phyloP scores from a whole-genome alignment of 2,797 vertebrate species.

The Pantherophis vulpinus region DNA sequence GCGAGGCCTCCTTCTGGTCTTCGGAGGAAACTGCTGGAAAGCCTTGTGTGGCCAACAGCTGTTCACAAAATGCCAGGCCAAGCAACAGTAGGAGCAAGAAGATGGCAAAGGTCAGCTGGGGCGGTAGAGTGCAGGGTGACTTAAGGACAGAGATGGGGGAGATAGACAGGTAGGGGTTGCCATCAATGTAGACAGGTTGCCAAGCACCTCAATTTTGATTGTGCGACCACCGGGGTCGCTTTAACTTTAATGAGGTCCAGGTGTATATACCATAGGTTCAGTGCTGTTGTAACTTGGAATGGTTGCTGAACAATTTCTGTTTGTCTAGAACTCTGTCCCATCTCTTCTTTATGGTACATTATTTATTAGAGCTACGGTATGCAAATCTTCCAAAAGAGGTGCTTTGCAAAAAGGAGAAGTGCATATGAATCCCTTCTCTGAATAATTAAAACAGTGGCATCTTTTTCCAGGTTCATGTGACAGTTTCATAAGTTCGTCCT shows the following conservation, averaged over 20 bases:
- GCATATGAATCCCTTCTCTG: neutral
- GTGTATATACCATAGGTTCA: neutral
- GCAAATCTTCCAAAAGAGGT: neutral
- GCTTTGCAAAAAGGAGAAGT: neutral
- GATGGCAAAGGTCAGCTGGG: neutral
- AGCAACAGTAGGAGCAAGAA: neutral
- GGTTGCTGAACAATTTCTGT: neutral
- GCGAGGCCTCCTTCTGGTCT: neutral
- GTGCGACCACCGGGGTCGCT: neutral
- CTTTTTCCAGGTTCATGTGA: neutral
- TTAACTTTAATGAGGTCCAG: neutral
- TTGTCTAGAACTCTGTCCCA: neutral
- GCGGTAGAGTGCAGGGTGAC: neutral
- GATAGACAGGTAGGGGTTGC: neutral
- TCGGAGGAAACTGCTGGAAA: neutral
- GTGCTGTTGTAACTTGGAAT: neutral
- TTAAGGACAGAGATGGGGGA: neutral
- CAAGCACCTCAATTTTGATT: neutral
- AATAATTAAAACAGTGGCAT: neutral
- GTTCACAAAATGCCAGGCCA: neutral
- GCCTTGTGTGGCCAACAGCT: neutral
- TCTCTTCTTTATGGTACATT: neutral
- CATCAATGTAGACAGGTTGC: neutral
- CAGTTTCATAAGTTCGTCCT: neutral
- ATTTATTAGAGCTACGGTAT: neutral